Evolutionary conservation across 2,797 vertebrate genomes (phyloP).

Genomic region (Thalassophryne amazonica): DNA sequence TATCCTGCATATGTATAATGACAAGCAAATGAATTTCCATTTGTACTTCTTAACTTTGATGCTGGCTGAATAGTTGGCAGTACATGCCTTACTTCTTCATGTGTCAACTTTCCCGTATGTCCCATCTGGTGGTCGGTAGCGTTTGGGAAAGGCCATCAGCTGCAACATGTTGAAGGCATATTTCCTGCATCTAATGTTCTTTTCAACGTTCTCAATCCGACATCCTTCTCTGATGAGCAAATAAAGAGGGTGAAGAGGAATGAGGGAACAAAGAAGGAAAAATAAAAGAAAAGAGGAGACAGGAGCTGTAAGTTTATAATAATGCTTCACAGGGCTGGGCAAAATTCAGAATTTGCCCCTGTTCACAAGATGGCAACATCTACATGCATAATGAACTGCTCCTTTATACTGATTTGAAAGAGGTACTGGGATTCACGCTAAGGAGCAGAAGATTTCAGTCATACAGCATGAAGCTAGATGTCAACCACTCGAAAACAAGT

Average conservation of each 20-base stretch:
- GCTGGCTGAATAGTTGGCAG: not conserved
- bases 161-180: slow-evolving; percentile 99
- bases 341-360: too few relatives aligned
- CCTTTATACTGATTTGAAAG: too few relatives aligned
- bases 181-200: slow-evolving; percentile 98
- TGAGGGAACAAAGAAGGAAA: slow-evolving; percentile 19
- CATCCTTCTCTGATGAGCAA: slow-evolving; percentile 93
- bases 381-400: too few relatives aligned
- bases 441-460: too few relatives aligned
- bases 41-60: not conserved
- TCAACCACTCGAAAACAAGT: too few relatives aligned
- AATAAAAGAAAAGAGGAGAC: slow-evolving; percentile 28
- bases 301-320: slow-evolving; percentile 29
- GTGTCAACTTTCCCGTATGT: slow-evolving; percentile 97
- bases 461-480: too few relatives aligned
- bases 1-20: not conserved
- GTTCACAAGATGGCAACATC: too few relatives aligned
- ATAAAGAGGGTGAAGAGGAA: slow-evolving; percentile 27
- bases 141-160: slow-evolving; percentile 98
- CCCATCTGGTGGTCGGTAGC: slow-evolving; percentile 95
- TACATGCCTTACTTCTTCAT: slow-evolving; percentile 58
- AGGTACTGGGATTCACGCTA: too few relatives aligned
- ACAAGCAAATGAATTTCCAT: slow-evolving; percentile 2
- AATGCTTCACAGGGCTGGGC: not conserved
- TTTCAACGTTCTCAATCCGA: slow-evolving; percentile 99